A percentile compares a stretch with the other conserved stretches of the same genome.
Conservation (phyloP, 2,888 invertebrate species). For the Kuschelorhynchus macadamiae region DNA sequence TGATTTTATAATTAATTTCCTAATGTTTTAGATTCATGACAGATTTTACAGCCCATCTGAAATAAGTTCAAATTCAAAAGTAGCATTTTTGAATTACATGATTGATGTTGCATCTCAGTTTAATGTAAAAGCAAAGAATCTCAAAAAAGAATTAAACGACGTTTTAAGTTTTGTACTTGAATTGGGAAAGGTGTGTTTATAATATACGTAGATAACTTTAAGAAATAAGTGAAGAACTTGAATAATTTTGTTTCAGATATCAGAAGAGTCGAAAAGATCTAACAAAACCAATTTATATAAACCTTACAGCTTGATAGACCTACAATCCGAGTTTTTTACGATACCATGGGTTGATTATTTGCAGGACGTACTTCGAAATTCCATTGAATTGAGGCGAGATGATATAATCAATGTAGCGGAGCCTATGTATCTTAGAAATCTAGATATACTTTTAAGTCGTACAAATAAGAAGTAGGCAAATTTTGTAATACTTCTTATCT, state of each 20-base stretch:
- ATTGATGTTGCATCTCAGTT: slow-evolving; percentile 61
- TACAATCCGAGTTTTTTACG: slow-evolving; percentile 68
- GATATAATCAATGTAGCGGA: slow-evolving; percentile 62
- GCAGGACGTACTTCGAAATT: slow-evolving; percentile 60
- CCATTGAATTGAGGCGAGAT: slow-evolving; percentile 58
- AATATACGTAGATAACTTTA: not conserved
- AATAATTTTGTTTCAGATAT: too few species aligned
- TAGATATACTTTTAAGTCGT: slow-evolving; percentile 58
- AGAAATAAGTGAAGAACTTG: too few species aligned
- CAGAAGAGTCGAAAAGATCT: slow-evolving; percentile 52
- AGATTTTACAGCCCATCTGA: slow-evolving; percentile 54
- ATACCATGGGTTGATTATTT: slow-evolving; percentile 64
- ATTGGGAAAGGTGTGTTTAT: slow-evolving; percentile 59
- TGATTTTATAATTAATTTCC: not conserved
- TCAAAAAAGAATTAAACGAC: slow-evolving; percentile 60
- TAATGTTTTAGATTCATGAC: slow-evolving; percentile 57
- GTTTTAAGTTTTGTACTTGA: slow-evolving; percentile 61
- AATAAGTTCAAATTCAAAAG: slow-evolving; percentile 56
- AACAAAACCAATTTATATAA: slow-evolving; percentile 56
- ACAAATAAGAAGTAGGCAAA: slow-evolving; percentile 61
- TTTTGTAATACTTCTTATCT: too few species aligned
- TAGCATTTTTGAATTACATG: slow-evolving; percentile 61
- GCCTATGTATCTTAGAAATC: slow-evolving; percentile 59
- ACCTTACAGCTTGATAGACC: slow-evolving; percentile 64
- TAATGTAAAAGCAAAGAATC: slow-evolving; percentile 57